Evolutionary conservation across 2,797 vertebrate genomes (phyloP).

Genomic region (Mus spretus): DNA sequence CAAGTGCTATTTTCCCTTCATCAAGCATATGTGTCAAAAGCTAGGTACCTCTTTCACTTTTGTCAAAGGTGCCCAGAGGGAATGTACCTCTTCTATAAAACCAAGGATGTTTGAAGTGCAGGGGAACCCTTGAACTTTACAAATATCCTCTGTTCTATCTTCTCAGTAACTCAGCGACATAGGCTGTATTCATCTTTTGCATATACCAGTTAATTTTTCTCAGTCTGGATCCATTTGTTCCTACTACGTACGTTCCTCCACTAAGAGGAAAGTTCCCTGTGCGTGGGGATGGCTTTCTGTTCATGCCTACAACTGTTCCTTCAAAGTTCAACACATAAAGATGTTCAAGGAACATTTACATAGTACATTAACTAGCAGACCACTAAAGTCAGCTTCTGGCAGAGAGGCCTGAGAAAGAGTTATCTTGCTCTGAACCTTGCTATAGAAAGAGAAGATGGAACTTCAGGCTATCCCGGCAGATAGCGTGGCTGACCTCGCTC

Average conservation of each 20-base stretch:
- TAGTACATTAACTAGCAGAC: not conserved
- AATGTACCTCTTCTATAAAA: not conserved
- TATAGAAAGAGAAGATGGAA: not conserved
- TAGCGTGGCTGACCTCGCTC: constrained; percentile 88
- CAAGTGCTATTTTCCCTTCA: not conserved
- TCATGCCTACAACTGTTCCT: not conserved
- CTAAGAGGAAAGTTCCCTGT: not conserved
- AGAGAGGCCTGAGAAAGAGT: not conserved
- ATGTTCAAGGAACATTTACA: not conserved
- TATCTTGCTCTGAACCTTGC: not conserved
- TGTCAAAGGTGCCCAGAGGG: not conserved
- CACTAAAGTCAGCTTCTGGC: not conserved
- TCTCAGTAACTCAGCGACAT: not conserved
- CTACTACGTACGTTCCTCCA: not conserved
- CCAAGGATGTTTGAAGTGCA: not conserved
- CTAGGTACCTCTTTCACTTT: not conserved
- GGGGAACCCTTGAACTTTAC: not conserved
- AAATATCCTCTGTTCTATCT: not conserved
- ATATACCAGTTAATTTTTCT: not conserved
- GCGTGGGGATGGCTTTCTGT: not conserved
- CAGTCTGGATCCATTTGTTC: not conserved
- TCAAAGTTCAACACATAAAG: not conserved
- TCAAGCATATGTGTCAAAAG: not conserved
- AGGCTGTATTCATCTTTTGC: not conserved
- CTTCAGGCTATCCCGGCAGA: not conserved